These are phyloP conservation scores for Scaptomyza flava DNA, from an alignment of 2,888 invertebrate genomes.

Conservation along the genomic window DNA sequence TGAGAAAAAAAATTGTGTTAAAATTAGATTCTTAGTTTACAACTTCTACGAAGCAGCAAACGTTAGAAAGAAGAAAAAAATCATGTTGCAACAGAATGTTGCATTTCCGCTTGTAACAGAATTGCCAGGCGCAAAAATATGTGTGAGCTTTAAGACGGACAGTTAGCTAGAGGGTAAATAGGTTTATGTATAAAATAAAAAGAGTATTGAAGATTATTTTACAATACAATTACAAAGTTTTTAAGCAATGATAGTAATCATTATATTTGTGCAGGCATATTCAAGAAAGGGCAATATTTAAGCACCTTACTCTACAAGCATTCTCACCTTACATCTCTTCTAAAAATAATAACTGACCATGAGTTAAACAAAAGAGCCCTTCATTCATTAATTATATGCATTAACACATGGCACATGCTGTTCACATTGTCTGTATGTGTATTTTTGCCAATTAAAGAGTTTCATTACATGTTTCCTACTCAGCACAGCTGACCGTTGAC, in stretches of 20 bases:
- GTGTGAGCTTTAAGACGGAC: not conserved
- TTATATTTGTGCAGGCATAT: too few species aligned
- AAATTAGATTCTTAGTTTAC: conserved; percentile 71
- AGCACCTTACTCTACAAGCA: too few species aligned
- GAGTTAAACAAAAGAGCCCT: conserved; percentile 2
- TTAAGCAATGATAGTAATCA: too few species aligned
- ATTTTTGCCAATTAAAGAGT: conserved; percentile 48
- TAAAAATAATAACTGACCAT: not conserved
- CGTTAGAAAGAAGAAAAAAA: conserved; percentile 35
- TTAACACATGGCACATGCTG: conserved; percentile 21
- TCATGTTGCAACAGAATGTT: conserved; percentile 25
- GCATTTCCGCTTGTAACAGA: conserved; percentile 32
- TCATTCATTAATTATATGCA: not conserved
- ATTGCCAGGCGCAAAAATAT: conserved; percentile 9
- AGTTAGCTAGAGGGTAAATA: too few species aligned
- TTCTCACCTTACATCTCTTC: not conserved
- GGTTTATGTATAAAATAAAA: too few species aligned
- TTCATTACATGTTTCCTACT: conserved; percentile 42
- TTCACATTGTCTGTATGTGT: conserved; percentile 6
- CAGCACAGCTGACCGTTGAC: conserved; percentile 41
- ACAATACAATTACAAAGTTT: too few species aligned
- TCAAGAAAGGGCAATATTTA: too few species aligned
- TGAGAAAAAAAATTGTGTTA: conserved; percentile 30
- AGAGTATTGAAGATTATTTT: too few species aligned
- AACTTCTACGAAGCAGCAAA: conserved; percentile 51